Base-by-base conservation (phyloP, 2,888 invertebrate genomes). In the Magallana nippona region DNA sequence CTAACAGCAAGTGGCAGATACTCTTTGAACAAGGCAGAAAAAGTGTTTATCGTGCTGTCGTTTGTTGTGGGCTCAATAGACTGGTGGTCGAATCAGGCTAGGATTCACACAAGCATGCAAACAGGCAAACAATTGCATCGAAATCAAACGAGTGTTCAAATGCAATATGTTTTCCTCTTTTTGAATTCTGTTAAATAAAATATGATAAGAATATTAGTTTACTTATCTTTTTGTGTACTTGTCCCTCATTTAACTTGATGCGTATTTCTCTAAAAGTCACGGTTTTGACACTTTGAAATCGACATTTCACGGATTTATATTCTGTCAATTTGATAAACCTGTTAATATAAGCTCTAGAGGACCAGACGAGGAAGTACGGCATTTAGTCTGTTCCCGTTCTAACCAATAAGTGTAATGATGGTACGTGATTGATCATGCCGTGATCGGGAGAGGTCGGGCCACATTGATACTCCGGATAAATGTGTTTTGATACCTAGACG, bases 391-490 rank as follows among this genome's bases (percentile, higher is more conserved):
- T 44, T 44, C 5, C 44, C 8, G 8, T 44, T 44, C 44, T 44
- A 44, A 44, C 44, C 44, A 44, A 44, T 44, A 27, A 63, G 2
- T 19, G 27, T 22, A 60, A 60, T 19, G 60, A 63, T 27, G 27
- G 27, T 5, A 3, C 8, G 44, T 63, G 63, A 63, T 63, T 27
- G 27, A 63, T 63, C 22, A 1, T 63, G 10, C 63, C 13, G 27
- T 44, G 63, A 63, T 27, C 63, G 22, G 27, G 22, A 22, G 27
- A 15, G 63, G 63, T 63, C 27, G 10, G 63, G 27, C 27, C 22
- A 63, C 63, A 63, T 63, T 63, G 63, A 63, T 63, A 63, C 5
- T 27, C 63, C 22, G 27, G 63, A 63, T 63, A 63, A 63, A 63
- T 63, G 63, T 63, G 63, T 63, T 27, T 22, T 63, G 63, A 63